Conservation (phyloP, 2,888 invertebrate species). For the Leucoptera coffeella region DNA sequence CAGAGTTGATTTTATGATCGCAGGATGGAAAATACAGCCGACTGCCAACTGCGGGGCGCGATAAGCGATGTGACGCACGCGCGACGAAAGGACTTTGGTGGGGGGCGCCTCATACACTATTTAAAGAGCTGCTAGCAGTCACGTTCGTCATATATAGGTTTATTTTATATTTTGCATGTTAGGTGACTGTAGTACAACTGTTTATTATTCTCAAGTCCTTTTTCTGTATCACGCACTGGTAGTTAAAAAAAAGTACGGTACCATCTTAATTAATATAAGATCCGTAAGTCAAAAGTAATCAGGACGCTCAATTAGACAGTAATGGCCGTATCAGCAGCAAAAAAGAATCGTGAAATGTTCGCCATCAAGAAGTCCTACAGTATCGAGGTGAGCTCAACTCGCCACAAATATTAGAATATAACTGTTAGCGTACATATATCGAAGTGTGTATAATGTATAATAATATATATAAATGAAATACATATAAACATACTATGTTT, state of each 20-base stretch:
- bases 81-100: slow-evolving; percentile 52
- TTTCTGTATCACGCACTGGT: too few species aligned
- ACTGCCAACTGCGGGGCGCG: slow-evolving; percentile 24
- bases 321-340: slow-evolving; percentile 88
- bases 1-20: too few species aligned
- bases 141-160: slow-evolving; percentile 62
- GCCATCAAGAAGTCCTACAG: slow-evolving; percentile 96
- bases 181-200: slow-evolving; percentile 54
- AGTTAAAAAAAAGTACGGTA: slow-evolving; percentile 49
- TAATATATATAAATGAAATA: too few species aligned
- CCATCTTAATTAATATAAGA: too few species aligned
- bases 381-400: slow-evolving; percentile 95
- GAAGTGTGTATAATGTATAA: too few species aligned
- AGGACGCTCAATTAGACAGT: too few species aligned
- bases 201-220: too few species aligned
- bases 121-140: slow-evolving; percentile 61
- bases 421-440: too few species aligned
- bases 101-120: slow-evolving; percentile 54
- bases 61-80: slow-evolving; percentile 60
- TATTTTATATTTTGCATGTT: slow-evolving; percentile 62
- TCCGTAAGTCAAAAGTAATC: too few species aligned
- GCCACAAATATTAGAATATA: too few species aligned
- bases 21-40: slow-evolving; percentile 10
- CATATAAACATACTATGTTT: too few species aligned
- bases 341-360: slow-evolving; percentile 94